Evolutionary conservation across 2,113 vertebrate genomes (phyloP).

Genomic region (Poeciliopsis turrubarensis): DNA sequence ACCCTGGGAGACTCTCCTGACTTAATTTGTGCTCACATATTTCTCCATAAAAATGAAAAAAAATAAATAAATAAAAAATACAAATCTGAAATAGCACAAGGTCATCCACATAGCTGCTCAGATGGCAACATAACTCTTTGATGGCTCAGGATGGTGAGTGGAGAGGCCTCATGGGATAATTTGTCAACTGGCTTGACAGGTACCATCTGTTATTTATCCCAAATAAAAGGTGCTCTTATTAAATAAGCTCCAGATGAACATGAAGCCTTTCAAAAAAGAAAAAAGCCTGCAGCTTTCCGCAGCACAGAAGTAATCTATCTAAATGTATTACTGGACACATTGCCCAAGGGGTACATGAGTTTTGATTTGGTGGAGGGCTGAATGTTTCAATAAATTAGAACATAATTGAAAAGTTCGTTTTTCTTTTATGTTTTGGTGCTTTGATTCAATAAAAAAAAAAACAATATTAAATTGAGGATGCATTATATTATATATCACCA

Average conservation of each 20-base stretch:
- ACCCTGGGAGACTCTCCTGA: too few species aligned
- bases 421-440: too few species aligned
- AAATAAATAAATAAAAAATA: background rate
- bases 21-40: background rate
- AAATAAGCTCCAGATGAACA: background rate
- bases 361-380: too few species aligned
- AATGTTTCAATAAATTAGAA: too few species aligned
- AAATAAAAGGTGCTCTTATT: background rate
- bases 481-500: too few species aligned
- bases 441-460: too few species aligned
- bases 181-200: background rate
- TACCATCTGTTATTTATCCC: conserved; percentile 9
- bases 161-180: conserved; percentile 4
- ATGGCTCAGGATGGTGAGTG: background rate
- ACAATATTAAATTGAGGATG: too few species aligned
- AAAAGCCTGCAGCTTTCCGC: background rate
- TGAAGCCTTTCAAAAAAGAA: background rate
- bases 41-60: background rate
- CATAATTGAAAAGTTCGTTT: too few species aligned
- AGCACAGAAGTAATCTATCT: background rate
- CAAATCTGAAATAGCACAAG: background rate
- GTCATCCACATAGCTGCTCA: background rate
- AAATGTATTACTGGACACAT: background rate
- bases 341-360: background rate
- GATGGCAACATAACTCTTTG: background rate